Conservation (phyloP, 2,797 vertebrate species). For the Amniataba percoides region DNA sequence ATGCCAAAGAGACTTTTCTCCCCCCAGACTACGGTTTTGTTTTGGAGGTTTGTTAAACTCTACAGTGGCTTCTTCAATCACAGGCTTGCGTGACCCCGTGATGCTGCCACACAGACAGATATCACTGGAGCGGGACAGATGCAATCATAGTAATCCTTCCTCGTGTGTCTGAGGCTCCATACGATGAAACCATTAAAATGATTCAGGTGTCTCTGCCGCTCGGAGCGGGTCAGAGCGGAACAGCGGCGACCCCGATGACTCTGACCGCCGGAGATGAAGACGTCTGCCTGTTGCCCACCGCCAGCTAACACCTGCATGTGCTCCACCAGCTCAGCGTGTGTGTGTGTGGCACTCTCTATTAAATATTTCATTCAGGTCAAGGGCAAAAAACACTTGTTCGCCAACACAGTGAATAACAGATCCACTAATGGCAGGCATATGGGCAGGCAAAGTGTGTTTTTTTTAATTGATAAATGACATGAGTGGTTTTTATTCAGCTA, state of each 20-base stretch:
- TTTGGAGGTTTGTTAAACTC: slow-evolving; percentile 47
- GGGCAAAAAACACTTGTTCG: slow-evolving; percentile 62
- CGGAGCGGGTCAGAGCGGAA: slow-evolving; percentile 56
- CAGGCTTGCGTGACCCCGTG: slow-evolving; percentile 46
- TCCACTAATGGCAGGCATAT: slow-evolving; percentile 56
- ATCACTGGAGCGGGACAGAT: slow-evolving; percentile 60
- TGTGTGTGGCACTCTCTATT: slow-evolving; percentile 21
- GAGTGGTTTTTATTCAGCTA: slow-evolving; percentile 47
- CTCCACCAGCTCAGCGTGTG: slow-evolving; percentile 25
- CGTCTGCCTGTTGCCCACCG: slow-evolving; percentile 50
- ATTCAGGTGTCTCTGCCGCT: slow-evolving; percentile 67
- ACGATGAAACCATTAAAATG: slow-evolving; percentile 72
- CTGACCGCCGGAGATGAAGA: slow-evolving; percentile 56
- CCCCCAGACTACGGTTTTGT: slow-evolving; percentile 11
- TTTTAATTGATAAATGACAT: slow-evolving; percentile 62
- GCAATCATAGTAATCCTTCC: slow-evolving; percentile 65
- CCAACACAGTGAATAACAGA: slow-evolving; percentile 55
- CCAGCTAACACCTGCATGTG: slow-evolving; percentile 50
- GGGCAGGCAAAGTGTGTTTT: slow-evolving; percentile 20
- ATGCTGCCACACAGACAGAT: slow-evolving; percentile 57
- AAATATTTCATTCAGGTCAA: slow-evolving; percentile 72
- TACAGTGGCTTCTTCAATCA: slow-evolving; percentile 40
- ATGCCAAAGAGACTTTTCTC: slow-evolving; percentile 24
- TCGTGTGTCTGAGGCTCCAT: slow-evolving; percentile 50
- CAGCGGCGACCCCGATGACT: slow-evolving; percentile 55